phyloP scores from a whole-genome alignment of 2,113 vertebrate genomes.

The Pardalotus punctatus region DNA sequence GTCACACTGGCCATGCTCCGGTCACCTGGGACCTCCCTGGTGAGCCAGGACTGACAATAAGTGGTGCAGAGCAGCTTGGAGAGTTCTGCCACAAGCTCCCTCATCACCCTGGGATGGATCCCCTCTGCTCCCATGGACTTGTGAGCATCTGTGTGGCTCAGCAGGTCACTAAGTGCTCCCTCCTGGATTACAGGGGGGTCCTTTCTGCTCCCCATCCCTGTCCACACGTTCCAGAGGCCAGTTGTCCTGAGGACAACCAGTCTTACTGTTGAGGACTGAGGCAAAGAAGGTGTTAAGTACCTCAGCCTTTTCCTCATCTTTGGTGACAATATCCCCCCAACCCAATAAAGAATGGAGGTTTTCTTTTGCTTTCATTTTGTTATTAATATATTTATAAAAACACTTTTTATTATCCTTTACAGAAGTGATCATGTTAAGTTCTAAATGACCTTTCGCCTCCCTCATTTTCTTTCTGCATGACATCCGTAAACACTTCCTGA shows the following conservation, averaged over 20 bases:
- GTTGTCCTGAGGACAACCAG: neutral
- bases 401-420: neutral
- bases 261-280: neutral
- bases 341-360: neutral
- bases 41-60: no score
- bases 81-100: no score
- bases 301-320: neutral
- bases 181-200: no score
- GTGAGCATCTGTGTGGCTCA: no score
- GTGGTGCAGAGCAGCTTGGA: no score
- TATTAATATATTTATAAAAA: neutral
- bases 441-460: neutral
- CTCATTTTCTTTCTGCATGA: neutral
- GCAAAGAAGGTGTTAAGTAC: neutral
- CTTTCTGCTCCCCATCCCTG: neutral
- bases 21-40: no score
- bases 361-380: neutral
- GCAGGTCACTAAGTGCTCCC: no score
- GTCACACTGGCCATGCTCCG: no score
- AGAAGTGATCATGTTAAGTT: neutral
- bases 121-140: no score
- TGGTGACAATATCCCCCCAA: accelerated
- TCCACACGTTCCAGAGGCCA: neutral
- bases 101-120: no score
- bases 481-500: neutral